Percentiles rank a stretch among this genome's conserved stretches.
Conservation (phyloP, 2,797 vertebrate species). For the Scarus forsteni region DNA sequence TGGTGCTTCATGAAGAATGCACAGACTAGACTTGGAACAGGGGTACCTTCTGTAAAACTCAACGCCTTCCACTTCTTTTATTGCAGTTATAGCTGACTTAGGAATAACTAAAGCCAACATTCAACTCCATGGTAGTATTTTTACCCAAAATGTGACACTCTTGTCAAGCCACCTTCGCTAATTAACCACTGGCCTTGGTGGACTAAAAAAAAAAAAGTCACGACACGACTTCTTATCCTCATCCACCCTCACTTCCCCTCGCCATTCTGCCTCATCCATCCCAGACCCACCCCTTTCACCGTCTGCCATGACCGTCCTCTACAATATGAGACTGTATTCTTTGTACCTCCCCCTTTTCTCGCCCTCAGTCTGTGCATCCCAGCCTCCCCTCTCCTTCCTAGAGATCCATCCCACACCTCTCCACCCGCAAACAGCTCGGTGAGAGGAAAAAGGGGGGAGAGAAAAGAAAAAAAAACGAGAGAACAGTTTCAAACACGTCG, state of each 20-base stretch:
- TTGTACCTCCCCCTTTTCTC: slow-evolving; percentile 84
- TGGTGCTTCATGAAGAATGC: slow-evolving; percentile 45
- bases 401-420: slow-evolving; percentile 79
- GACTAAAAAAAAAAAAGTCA: slow-evolving; percentile 67
- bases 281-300: slow-evolving; percentile 80
- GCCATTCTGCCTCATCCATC: slow-evolving; percentile 67
- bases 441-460: no score
- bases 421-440: slow-evolving; percentile 69
- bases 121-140: neutral
- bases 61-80: slow-evolving; percentile 34
- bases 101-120: neutral
- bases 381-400: slow-evolving; percentile 76
- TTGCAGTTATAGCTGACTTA: slow-evolving; percentile 7
- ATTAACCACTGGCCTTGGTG: slow-evolving; percentile 2
- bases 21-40: slow-evolving; percentile 52
- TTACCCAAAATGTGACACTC: accelerated
- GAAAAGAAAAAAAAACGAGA: slow-evolving; percentile 24
- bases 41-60: slow-evolving; percentile 41
- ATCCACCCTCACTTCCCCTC: slow-evolving; percentile 59
- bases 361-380: slow-evolving; percentile 78
- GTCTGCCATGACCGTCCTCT: slow-evolving; percentile 82
- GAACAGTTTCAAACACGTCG: slow-evolving; percentile 73
- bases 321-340: slow-evolving; percentile 82
- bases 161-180: neutral
- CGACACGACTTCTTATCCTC: slow-evolving; percentile 64